phyloP scores from a whole-genome alignment of 2,797 vertebrate species.

The Pseudomugil gertrudae region DNA sequence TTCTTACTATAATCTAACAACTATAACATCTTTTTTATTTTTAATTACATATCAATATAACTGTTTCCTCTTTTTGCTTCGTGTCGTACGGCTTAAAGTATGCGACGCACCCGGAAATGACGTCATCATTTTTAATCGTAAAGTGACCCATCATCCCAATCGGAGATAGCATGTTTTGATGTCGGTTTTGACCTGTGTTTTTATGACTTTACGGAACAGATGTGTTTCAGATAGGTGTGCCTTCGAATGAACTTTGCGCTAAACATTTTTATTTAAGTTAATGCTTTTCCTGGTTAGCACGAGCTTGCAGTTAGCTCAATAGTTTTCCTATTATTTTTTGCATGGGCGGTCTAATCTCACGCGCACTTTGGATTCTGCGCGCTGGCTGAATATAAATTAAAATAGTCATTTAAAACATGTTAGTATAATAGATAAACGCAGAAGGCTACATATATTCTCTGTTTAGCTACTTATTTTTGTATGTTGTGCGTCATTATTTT shows the following conservation, averaged over 20 bases:
- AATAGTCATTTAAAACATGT: background rate
- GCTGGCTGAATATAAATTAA: conserved; percentile 16
- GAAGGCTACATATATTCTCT: accelerated
- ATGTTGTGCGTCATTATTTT: conserved; percentile 10
- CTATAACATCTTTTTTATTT: background rate
- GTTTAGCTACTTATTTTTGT: background rate
- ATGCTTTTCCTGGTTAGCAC: conserved; percentile 1
- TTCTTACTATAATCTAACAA: accelerated
- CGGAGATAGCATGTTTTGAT: conserved; percentile 42
- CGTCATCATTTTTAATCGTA: conserved; percentile 9
- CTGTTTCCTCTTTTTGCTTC: background rate
- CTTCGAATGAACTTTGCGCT: background rate
- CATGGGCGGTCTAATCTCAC: conserved; percentile 72
- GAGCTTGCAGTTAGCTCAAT: conserved; percentile 33
- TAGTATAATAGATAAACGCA: background rate
- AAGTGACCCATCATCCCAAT: conserved; percentile 80
- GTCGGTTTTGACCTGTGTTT: background rate
- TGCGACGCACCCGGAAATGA: conserved; percentile 66
- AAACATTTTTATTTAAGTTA: accelerated
- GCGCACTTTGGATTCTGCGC: conserved; percentile 33
- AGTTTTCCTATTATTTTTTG: conserved; percentile 70
- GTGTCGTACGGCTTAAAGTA: conserved; percentile 2
- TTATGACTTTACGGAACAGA: background rate
- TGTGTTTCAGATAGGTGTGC: accelerated
- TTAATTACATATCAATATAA: background rate